phyloP scores from a whole-genome alignment of 2,888 invertebrate genomes.

The Clostera curtula region DNA sequence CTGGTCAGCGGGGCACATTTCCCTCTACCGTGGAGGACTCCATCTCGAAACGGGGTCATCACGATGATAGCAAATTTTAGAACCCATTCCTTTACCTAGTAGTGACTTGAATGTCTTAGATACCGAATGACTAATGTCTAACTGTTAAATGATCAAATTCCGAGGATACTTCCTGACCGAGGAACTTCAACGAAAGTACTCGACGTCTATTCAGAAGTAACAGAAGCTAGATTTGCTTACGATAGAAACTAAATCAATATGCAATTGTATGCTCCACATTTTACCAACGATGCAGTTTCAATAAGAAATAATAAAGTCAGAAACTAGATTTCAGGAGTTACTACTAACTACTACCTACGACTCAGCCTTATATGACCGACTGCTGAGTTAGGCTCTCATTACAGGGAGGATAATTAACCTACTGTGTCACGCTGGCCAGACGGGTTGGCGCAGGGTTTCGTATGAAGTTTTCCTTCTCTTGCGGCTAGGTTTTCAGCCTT shows the following conservation, averaged over 20 bases:
- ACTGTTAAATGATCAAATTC: slow-evolving; percentile 30
- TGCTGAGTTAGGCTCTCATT: too few relatives aligned
- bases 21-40: not conserved
- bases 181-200: slow-evolving; percentile 40
- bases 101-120: slow-evolving; percentile 6
- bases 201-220: slow-evolving; percentile 6
- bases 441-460: too few relatives aligned
- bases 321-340: too few relatives aligned
- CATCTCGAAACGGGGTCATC: not conserved
- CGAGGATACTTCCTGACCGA: slow-evolving; percentile 36
- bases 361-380: too few relatives aligned
- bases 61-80: not conserved
- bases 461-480: too few relatives aligned
- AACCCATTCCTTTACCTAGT: not conserved
- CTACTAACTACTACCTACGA: too few relatives aligned
- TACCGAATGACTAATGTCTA: slow-evolving; percentile 20
- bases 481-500: too few relatives aligned
- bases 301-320: too few relatives aligned
- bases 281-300: too few relatives aligned
- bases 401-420: too few relatives aligned
- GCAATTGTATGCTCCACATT: not conserved
- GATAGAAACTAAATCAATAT: not conserved
- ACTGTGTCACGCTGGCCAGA: too few relatives aligned
- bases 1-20: too few relatives aligned
- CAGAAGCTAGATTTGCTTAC: slow-evolving; percentile 8